A percentile compares a stretch with the other conserved stretches of the same genome.
phyloP scores from a whole-genome alignment of 2,888 invertebrate genomes.

The Calephelis perditalis region DNA sequence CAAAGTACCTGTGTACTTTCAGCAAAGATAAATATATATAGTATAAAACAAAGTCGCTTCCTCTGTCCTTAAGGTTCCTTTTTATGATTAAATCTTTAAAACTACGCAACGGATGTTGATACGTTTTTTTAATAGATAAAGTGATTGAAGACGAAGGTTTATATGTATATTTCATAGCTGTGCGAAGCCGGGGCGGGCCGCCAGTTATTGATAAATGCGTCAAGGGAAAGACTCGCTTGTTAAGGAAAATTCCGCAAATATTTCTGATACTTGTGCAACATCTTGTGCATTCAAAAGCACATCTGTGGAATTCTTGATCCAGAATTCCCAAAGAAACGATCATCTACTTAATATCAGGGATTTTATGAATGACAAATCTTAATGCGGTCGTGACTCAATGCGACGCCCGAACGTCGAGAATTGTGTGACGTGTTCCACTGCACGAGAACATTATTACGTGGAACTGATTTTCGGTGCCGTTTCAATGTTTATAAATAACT shows the following conservation, averaged over 20 bases:
- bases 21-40: too few species aligned
- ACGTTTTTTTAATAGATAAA: too few species aligned
- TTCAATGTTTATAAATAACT: conserved; percentile 36
- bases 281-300: background rate
- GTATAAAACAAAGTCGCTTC: too few species aligned
- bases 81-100: too few species aligned
- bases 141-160: too few species aligned
- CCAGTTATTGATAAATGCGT: too few species aligned
- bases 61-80: too few species aligned
- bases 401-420: conserved; percentile 40
- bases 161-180: too few species aligned
- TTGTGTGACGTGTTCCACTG: conserved; percentile 47
- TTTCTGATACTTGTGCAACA: background rate
- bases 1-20: too few species aligned
- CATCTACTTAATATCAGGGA: conserved; percentile 42
- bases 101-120: too few species aligned
- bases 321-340: conserved; percentile 33
- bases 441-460: conserved; percentile 36
- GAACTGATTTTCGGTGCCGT: conserved; percentile 39
- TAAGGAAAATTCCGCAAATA: conserved; percentile 1
- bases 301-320: conserved; percentile 9
- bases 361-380: conserved; percentile 64
- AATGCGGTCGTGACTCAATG: conserved; percentile 54
- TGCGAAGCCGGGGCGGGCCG: too few species aligned
- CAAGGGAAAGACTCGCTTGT: background rate